Percentiles rank a stretch among this genome's conserved stretches.
These are phyloP conservation scores for Anthoscopus minutus DNA, from an alignment of 2,113 vertebrate species.

Conservation along the genomic window DNA sequence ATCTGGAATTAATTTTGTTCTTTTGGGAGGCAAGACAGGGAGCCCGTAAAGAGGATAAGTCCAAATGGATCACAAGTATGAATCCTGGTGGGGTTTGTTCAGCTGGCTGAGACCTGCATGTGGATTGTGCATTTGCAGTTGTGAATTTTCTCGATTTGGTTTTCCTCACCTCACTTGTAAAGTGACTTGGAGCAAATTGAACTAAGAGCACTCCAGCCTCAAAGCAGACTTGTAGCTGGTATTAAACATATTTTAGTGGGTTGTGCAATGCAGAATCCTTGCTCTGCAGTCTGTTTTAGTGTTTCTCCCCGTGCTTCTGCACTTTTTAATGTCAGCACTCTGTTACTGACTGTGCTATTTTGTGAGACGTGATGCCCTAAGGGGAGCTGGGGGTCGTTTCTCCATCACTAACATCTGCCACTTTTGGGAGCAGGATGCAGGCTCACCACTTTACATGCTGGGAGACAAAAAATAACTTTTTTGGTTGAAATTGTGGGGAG, in stretches of 20 bases:
- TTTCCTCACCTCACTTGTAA: neutral
- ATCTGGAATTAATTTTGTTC: conserved; percentile 45
- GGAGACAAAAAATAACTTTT: neutral
- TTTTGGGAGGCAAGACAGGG: conserved; percentile 27
- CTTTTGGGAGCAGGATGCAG: neutral
- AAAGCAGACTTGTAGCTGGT: neutral
- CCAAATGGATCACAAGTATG: neutral
- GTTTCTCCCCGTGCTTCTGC: neutral
- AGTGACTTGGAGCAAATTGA: neutral
- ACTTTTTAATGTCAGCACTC: neutral
- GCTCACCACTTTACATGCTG: neutral
- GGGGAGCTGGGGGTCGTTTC: neutral
- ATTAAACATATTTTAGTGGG: neutral
- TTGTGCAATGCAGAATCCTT: conserved; percentile 32
- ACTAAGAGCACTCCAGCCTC: neutral
- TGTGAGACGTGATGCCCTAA: neutral
- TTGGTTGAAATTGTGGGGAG: neutral
- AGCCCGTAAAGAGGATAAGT: neutral
- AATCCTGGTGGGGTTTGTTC: neutral
- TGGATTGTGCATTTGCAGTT: neutral
- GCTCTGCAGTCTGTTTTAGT: conserved; percentile 21
- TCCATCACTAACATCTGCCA: neutral
- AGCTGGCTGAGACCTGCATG: neutral
- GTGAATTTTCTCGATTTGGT: neutral
- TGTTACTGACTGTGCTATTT: neutral